Base-by-base conservation (phyloP, 2,797 vertebrate species). In the Petrocephalus sullivani region DNA sequence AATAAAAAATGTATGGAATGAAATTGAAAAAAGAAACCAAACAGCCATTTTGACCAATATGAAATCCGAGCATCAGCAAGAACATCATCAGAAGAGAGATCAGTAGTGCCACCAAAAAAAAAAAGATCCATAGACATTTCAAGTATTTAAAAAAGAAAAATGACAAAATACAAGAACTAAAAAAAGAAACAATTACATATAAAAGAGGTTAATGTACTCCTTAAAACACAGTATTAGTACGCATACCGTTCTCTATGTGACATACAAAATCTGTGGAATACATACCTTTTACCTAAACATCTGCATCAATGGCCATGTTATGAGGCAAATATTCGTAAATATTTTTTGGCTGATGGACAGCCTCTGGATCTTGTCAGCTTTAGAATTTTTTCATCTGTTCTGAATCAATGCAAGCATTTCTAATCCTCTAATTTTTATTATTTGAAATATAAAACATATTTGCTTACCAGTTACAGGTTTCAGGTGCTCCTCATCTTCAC, bases 241-340 rank as follows among this genome's bases (percentile, higher is more conserved):
- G 82, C 92, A 54, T 49, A 84, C n/a, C 49, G 54, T 84, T 23
- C 60, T 5, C 21, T 23, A 84, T 23, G 46, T 54, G 21, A 54
- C 41, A 82, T 81, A 91, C 87, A 90, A 91, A 75, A 16, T 9
- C 33, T 71, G 12, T 41, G 1, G 41, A 57, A 93, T 94, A 97
- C 98, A 92, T 96, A 99, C 98, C 98, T 99, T 99, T 98, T 5
- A 99, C 97, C 91, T 94, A 96, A 92, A 99, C 96, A 91, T 98
- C 96, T 81, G 98, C 37, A 97, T 0, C 97, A 94, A 51, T 98
- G 9, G 14, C 14, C 23, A 85, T 57, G 16, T 6, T 85, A 16
- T 19, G 53, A 54, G 49, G n/a, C 54, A 85, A 86, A 60, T 1
- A 97, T 89, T 92, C 96, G 96, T 98, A 99, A 91, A 96, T 95